phyloP scores from a whole-genome alignment of 2,113 vertebrate genomes.

The Promerops cafer region DNA sequence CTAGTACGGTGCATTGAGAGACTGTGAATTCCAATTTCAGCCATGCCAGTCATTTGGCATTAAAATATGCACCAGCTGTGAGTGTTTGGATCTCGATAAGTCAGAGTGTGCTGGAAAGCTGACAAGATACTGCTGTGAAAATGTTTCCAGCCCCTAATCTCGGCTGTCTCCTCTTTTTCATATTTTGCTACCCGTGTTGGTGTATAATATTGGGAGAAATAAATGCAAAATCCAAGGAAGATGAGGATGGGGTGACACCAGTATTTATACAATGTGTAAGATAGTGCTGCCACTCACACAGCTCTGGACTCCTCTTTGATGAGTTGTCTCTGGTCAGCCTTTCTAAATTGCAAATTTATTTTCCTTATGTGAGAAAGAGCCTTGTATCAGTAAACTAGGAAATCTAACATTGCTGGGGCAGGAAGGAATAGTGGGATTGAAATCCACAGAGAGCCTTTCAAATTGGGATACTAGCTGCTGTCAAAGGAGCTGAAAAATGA shows the following conservation, averaged over 20 bases:
- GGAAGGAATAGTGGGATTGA: neutral
- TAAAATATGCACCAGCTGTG: conserved; percentile 70
- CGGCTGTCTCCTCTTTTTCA: conserved; percentile 48
- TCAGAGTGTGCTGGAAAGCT: conserved; percentile 61
- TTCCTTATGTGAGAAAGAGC: neutral
- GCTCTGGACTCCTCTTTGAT: neutral
- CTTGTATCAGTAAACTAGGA: neutral
- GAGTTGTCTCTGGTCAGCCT: neutral
- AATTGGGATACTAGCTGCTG: neutral
- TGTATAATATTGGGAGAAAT: conserved; percentile 37
- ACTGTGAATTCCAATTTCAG: conserved; percentile 64
- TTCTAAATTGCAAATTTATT: conserved; percentile 1
- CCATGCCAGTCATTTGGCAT: conserved; percentile 66
- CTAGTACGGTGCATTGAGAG: neutral
- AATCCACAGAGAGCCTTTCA: neutral
- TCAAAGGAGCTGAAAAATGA: neutral
- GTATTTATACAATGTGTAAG: neutral
- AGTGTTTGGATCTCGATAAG: conserved; percentile 70
- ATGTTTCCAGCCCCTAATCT: conserved; percentile 57
- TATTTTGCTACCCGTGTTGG: conserved; percentile 52
- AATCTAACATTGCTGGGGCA: neutral
- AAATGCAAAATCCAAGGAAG: conserved; percentile 21
- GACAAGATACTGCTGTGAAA: conserved; percentile 66
- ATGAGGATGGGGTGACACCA: neutral
- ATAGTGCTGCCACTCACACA: neutral